Base-by-base conservation (phyloP, 1,140 invertebrate genomes). In the Drosophila tristis region DNA sequence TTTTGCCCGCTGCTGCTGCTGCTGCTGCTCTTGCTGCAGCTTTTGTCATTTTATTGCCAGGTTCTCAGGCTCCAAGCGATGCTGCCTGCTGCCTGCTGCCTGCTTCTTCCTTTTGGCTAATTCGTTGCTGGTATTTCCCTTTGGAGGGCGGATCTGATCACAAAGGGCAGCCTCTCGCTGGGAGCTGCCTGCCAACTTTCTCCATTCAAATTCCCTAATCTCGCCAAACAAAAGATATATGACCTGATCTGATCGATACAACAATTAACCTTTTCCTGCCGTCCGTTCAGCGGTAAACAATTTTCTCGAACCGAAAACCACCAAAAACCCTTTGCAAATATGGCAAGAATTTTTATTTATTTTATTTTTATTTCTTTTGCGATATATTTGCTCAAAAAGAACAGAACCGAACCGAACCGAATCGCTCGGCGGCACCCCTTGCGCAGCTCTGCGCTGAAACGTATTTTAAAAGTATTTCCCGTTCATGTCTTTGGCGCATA, bases 61-160 rank as follows among this genome's bases (percentile, higher is more conserved):
- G 79, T 87, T 87, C 84, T 87, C 84, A 87, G 75, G 84, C 75
- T 76, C 47, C 57, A 48, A 48, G 55, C 39, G 47, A 47, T 62
- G 45, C 35, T 29, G 5, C 23, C 26, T 16, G 16, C 35, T 29
- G 5, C 23, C 26, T 16, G 16, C 16, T 16, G 16, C 16, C 16
- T 16, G 16, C 20, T 35, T 13, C 35, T 13, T 39, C 11, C 35
- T 13, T 5, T 35, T 60, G 44, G 44, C 57, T 45, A 57, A 31
- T 44, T 62, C 70, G 43, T 9, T 61, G 58, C 56, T 58, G 60
- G 4, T 29, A 63, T 63, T 43, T 54, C 15, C 3, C 48, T 2
- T 25, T 5, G 35, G 4, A 31, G 31, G 29, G 29, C 16, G 8
- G 25, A 53, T 70, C 44, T 23, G 9, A 35, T 35, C 8, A 11